A percentile compares a stretch with the other conserved stretches of the same genome.
Evolutionary conservation across 2,113 vertebrate species (phyloP).

Genomic region (Mellivora capensis): DNA sequence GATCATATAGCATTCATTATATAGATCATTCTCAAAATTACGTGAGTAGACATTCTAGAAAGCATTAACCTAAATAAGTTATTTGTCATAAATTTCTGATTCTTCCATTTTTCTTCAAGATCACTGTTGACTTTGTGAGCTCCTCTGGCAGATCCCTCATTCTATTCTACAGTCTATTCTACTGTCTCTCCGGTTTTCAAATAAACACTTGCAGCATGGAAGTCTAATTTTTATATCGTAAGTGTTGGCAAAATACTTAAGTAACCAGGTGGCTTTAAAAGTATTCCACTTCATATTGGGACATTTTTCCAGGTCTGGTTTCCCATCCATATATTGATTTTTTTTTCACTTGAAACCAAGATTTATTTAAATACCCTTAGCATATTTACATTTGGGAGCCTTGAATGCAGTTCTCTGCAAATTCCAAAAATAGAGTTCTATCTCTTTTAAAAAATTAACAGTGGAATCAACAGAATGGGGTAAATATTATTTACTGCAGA

Average conservation of each 20-base stretch:
- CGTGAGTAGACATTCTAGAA: not conserved
- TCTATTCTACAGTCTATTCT: not conserved
- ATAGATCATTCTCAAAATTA: not conserved
- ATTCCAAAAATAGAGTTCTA: constrained; percentile 69
- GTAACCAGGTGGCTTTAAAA: not conserved
- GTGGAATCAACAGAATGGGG: constrained; percentile 53
- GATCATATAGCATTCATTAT: not conserved
- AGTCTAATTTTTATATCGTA: not conserved
- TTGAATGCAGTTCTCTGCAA: constrained; percentile 58
- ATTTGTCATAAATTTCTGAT: not conserved
- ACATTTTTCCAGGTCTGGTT: not conserved
- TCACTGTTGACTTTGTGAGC: not conserved
- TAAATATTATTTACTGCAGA: constrained; percentile 62
- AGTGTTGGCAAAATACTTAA: not conserved
- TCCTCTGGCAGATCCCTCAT: not conserved
- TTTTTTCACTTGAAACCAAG: not conserved
- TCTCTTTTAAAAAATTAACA: constrained; percentile 67
- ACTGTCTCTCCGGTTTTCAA: not conserved
- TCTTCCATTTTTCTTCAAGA: not conserved
- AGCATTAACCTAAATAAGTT: not conserved
- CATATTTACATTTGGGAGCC: constrained; percentile 59
- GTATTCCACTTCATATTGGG: not conserved
- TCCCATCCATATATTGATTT: not conserved
- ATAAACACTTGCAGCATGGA: not conserved
- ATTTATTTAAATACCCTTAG: constrained; percentile 74